Percentiles rank a stretch among this genome's conserved stretches.
Conservation (phyloP, 2,888 invertebrate genomes). For the Chalcis sispes region DNA sequence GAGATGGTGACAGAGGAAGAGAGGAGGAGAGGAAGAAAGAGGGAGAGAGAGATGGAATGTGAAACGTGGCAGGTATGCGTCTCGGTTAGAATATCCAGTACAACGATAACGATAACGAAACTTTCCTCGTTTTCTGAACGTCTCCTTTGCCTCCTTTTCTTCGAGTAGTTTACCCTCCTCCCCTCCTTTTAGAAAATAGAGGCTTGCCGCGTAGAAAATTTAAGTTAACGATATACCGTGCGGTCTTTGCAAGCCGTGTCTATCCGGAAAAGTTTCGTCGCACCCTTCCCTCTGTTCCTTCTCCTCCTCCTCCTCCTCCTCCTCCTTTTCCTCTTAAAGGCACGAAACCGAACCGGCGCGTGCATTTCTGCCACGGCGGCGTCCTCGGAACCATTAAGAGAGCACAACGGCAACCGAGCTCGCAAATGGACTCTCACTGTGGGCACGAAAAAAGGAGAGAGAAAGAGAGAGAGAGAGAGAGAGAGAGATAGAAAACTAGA, state of each 20-base stretch:
- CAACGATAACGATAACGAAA: conserved; percentile 59
- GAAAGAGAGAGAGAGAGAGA: not conserved
- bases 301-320: too few relatives aligned
- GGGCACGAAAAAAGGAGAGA: too few relatives aligned
- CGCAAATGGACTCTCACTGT: conserved; percentile 39
- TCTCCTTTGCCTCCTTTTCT: not conserved
- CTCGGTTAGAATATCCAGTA: conserved; percentile 14
- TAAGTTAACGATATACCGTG: conserved; percentile 48
- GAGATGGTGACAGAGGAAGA: not conserved
- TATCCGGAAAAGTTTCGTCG: conserved; percentile 59
- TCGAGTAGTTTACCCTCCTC: not conserved
- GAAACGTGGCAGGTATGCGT: not conserved
- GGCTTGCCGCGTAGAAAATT: conserved; percentile 34
- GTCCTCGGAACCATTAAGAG: conserved; percentile 65
- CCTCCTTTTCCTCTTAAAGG: too few relatives aligned
- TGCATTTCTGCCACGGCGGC: not conserved
- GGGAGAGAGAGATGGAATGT: not conserved
- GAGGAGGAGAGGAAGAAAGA: not conserved
- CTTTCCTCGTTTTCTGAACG: conserved; percentile 57
- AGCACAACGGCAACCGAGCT: conserved; percentile 61
- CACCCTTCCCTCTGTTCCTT: too few relatives aligned
- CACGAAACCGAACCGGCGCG: conserved; percentile 43
- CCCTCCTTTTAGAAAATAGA: not conserved
- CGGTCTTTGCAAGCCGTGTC: conserved; percentile 42
- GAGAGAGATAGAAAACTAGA: not conserved